Conservation (phyloP, 2,797 vertebrate genomes). For the Carcharodon carcharias region DNA sequence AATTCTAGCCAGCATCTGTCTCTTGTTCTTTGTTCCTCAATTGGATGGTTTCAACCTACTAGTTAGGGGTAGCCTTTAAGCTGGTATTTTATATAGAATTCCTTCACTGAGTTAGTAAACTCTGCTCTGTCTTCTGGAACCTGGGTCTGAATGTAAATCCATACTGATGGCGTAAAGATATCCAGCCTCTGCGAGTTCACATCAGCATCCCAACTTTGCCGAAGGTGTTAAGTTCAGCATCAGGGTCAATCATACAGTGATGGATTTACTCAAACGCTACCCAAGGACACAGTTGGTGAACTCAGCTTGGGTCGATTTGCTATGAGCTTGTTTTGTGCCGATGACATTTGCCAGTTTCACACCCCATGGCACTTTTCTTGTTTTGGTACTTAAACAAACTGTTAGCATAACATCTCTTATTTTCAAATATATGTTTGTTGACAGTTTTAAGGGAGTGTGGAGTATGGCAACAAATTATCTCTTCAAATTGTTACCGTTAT, state of each 20-base stretch:
- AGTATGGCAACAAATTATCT: neutral
- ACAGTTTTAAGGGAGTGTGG: constrained; percentile 6
- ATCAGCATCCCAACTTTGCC: neutral
- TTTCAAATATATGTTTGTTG: constrained; percentile 5
- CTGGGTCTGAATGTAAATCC: too few species aligned
- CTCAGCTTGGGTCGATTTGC: neutral
- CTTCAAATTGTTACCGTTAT: constrained; percentile 2
- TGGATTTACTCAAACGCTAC: neutral
- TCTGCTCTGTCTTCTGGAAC: neutral
- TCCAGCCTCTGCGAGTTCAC: neutral
- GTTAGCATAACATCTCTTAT: neutral
- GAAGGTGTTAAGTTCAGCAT: neutral
- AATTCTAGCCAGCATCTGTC: neutral
- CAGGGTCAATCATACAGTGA: neutral
- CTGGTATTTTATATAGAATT: neutral
- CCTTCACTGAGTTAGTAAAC: neutral
- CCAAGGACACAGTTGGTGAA: neutral
- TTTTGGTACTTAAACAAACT: neutral
- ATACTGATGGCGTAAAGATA: neutral
- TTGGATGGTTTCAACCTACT: neutral
- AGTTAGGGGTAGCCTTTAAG: neutral
- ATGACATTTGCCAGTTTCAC: neutral
- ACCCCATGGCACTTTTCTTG: neutral
- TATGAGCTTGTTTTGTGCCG: neutral
- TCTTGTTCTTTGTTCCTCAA: neutral